Evolutionary conservation across 2,888 invertebrate genomes (phyloP), one percentile per base, ranked within the genome.

Genomic region (Lasioglossum calceatum): DNA sequence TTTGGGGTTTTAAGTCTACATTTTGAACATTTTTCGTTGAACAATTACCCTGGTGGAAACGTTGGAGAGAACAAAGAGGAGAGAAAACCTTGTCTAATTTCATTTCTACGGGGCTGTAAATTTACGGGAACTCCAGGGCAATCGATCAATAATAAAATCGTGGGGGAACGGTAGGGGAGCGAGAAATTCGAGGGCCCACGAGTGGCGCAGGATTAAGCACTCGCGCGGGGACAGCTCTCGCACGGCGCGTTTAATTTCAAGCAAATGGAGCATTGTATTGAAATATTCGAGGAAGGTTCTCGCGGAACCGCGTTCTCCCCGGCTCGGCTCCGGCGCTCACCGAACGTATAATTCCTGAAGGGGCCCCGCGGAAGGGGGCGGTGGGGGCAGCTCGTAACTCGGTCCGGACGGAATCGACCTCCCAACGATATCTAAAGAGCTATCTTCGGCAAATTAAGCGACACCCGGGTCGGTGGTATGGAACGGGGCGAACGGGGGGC

Each of bases 381-480:
- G 23, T 23, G 61, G 61, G 61, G 61, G 61, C 61, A 61, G 47
- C 27, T 74, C 47, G 67, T 67, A 67, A 67, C 67, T 67, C 67
- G 67, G 61, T 61, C 77, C 70, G 71, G 78, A 71, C 50, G 84
- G 50, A 79, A 75, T 75, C 84, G 84, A 85, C 84, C 84, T 85
- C 84, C 84, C 85, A 85, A 71, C 85, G 85, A 85, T 85, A 85
- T 84, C 85, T 84, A 79, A 84, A 84, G 85, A 85, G 84, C 78
- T 85, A 85, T 84, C 85, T 85, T 85, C 67, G 79, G 84, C 85
- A 79, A 84, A 85, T 85, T 84, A 84, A 85, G 77, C 86, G 85
- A 85, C 85, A 85, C 85, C 77, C 77, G 19, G n/a, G 39, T 32
- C 32, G 58, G n/a, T 71, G 50, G 77, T 75, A 71, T 58, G 74